A percentile compares a stretch with the other conserved stretches of the same genome.
Evolutionary conservation across 2,797 vertebrate species (phyloP).

Genomic region (Onychomys torridus): DNA sequence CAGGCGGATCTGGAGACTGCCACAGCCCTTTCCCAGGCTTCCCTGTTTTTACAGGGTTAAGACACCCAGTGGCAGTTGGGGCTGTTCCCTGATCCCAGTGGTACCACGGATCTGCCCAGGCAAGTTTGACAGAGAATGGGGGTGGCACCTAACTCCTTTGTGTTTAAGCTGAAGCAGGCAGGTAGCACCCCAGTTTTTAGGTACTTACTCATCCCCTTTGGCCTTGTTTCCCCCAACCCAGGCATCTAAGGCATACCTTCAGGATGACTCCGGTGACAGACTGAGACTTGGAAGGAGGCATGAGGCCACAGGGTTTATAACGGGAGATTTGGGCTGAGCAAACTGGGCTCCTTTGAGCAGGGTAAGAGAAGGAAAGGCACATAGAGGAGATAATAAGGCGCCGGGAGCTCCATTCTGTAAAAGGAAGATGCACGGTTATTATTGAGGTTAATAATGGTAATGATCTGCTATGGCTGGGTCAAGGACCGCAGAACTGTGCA

Average conservation of each 20-base stretch:
- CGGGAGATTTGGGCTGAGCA: slow-evolving; percentile 12
- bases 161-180: slow-evolving; percentile 1
- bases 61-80: background rate
- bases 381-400: background rate
- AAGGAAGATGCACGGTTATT: slow-evolving; percentile 22
- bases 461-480: slow-evolving; percentile 22
- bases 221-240: background rate
- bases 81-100: background rate
- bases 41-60: slow-evolving; percentile 42
- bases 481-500: background rate
- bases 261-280: background rate
- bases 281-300: background rate
- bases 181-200: slow-evolving; percentile 46
- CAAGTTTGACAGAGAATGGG: slow-evolving; percentile 59
- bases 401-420: background rate
- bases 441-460: slow-evolving; percentile 60
- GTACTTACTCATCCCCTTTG: background rate
- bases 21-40: background rate
- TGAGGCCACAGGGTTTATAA: background rate
- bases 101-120: slow-evolving; percentile 24
- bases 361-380: background rate
- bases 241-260: background rate
- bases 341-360: slow-evolving; percentile 15
- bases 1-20: slow-evolving; percentile 5
- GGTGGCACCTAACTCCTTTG: slow-evolving; percentile 38